Percentiles rank a stretch among this genome's conserved stretches.
Conservation (phyloP, 2,113 vertebrate species). For the Brachyhypopomus occidentalis region DNA sequence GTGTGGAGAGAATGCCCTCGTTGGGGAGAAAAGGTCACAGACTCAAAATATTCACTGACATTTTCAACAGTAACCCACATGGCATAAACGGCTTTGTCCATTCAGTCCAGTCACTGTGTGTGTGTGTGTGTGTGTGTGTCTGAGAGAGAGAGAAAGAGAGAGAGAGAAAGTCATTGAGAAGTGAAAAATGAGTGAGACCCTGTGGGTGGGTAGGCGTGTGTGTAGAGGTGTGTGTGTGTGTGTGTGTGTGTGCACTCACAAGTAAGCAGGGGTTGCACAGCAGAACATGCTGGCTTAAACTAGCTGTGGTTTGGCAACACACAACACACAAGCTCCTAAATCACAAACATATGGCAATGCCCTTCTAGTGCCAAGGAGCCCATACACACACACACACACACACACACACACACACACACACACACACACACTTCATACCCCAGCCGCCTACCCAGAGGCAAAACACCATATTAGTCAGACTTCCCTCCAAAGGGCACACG, state of each 20-base stretch:
- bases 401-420: not conserved
- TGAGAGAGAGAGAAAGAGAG: not conserved
- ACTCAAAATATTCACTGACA: conserved; percentile 68
- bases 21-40: conserved; percentile 65
- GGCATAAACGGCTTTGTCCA: conserved; percentile 51
- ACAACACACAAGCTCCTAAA: conserved; percentile 35
- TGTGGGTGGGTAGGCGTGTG: not conserved
- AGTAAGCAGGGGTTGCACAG: conserved; percentile 1
- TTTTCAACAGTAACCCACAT: conserved; percentile 60
- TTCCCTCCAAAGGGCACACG: too few species aligned
- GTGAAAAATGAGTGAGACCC: not conserved
- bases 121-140: conserved; percentile 7
- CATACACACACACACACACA: not conserved
- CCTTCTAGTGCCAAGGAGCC: not conserved
- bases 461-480: not conserved
- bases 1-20: conserved; percentile 53
- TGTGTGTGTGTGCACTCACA: not conserved
- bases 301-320: conserved; percentile 39
- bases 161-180: too few species aligned
- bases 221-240: not conserved
- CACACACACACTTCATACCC: too few species aligned
- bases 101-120: not conserved
- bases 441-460: not conserved
- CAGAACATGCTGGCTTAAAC: conserved; percentile 10
- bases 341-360: conserved; percentile 23